phyloP scores from a whole-genome alignment of 2,113 vertebrate species.

The Origma solitaria region DNA sequence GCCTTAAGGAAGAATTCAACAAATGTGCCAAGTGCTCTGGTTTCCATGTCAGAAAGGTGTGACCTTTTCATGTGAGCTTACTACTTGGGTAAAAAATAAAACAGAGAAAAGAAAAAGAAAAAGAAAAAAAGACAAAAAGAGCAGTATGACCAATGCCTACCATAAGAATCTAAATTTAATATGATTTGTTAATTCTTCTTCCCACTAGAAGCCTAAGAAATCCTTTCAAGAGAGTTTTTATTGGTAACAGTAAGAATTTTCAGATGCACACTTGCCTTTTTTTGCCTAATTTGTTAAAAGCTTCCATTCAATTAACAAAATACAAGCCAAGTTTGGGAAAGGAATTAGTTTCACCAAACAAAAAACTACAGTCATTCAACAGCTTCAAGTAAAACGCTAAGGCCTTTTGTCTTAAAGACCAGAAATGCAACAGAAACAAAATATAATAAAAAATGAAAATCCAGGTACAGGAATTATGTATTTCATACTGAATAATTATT shows the following conservation, averaged over 20 bases:
- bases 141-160: not conserved
- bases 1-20: not conserved
- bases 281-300: not conserved
- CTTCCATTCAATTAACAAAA: conserved; percentile 17
- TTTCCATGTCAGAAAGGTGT: not conserved
- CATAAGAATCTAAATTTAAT: not conserved
- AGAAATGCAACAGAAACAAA: conserved; percentile 76
- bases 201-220: not conserved
- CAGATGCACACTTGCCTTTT: not conserved
- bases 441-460: conserved; percentile 90
- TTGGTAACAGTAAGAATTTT: not conserved
- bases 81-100: not conserved
- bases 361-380: conserved; percentile 18
- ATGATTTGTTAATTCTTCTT: not conserved
- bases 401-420: conserved; percentile 72
- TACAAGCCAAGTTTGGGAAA: not conserved
- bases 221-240: not conserved
- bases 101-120: not conserved
- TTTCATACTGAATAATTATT: conserved; percentile 97
- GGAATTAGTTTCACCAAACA: conserved; percentile 13
- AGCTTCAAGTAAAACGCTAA: conserved; percentile 30
- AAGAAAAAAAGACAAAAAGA: not conserved
- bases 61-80: not conserved
- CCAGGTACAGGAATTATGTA: conserved; percentile 90
- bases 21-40: not conserved